Evolutionary conservation across 1,140 invertebrate species (phyloP), one percentile per base, ranked within the genome.

Genomic region (Battus philenor): DNA sequence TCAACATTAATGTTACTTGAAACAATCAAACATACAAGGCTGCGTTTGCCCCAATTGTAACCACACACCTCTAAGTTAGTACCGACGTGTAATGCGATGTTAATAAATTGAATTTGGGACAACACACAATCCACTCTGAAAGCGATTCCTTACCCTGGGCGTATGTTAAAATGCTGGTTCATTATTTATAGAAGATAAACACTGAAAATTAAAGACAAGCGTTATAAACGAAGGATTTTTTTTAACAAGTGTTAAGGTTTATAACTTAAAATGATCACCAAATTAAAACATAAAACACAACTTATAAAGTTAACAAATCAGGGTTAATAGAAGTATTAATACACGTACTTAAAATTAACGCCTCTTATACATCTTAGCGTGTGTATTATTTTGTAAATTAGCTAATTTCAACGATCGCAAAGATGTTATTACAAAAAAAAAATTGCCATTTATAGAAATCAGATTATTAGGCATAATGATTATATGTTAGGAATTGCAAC

Each of bases 161-260:
- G 44, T 49, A 59, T 57, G 63, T 45, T 59, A 61, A 59, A 54
- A 55, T 46, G 59, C 66, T 77, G 68, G 45, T 59, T 58, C 47
- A 51, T 55, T 67, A 62, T 62, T 71, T 70, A 53, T 69, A 80
- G 75, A 61, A 65, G 73, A 67, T 68, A 71, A 77, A 54, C 68
- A 77, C 78, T 82, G 78, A 81, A 81, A 81, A 81, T 77, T 68
- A 81, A 81, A 78, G 50, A 63, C 33, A 41, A 12, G 13, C 50
- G 53, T 69, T 68, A 66, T 45, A 59, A 57, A 54, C 44, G 47
- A 53, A 57, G 45, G 24, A 24, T n/a, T n/a, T n/a, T n/a, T 4
- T 8, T 4, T 3, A 34, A 12, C 10, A 13, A 12, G 10, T 18
- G 36, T 39, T 39, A 26, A 13, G 12, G 7, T 26, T 39, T 39